Evolutionary conservation across 1,140 invertebrate genomes (phyloP), one percentile per base, ranked within the genome.

Genomic region (Callitettix versicolor): DNA sequence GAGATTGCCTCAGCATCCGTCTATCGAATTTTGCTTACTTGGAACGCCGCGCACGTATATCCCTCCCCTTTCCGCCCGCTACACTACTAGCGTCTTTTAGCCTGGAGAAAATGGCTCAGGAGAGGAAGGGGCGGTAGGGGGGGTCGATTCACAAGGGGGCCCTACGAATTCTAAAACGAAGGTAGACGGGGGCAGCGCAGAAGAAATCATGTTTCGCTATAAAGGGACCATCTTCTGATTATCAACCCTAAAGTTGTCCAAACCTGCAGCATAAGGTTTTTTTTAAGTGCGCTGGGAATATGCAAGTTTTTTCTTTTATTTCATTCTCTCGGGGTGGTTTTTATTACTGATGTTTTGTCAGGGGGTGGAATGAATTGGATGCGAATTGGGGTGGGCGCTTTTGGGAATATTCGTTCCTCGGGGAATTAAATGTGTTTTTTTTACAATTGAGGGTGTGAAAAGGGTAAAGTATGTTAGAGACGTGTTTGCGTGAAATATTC

Each of bases 121-220:
- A 46, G 6, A 20, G 9, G 18, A 20, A 46, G 47, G 7, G 47
- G 47, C 20, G 21, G 44, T 22, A 22, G 11, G 21, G 26, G 42
- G 42, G 17, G 12, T 46, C 20, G 26, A 30, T 30, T 9, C 26
- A 30, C 26, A 30, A 30, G 26, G 26, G 26, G 26, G 26, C n/a
- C 43, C 15, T 22, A 22, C 17, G 43, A 20, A 14, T 20, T 14
- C 43, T 17, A 21, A 18, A 17, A 11, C 3, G 14, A 18, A 14
- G 48, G 22, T 30, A 3, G 48, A 18, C 15, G 47, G 22, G 14
- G 48, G 48, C 30, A 15, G 20, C 20, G 48, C 15, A 20, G 48
- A 51, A 51, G 48, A 51, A 51, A 51, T 51, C 48, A 51, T 51
- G 48, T 51, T 51, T 51, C 48, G 30, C 22, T 46, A 21, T 12